Conservation (phyloP, 1,140 invertebrate genomes). For the Dolichoris vasculosae region DNA sequence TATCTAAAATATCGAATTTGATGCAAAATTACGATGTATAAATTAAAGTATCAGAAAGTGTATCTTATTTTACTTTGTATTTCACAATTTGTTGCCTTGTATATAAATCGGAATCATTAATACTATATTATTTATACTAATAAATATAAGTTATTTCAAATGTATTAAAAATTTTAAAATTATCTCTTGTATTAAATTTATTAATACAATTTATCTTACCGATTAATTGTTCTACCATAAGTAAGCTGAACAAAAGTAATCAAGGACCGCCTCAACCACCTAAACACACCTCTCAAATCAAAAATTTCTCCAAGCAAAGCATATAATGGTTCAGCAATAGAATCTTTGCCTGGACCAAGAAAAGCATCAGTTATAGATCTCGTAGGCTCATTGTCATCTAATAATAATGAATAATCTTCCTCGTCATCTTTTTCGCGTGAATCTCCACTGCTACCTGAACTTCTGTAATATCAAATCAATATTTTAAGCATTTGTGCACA, state of each 20-base stretch:
- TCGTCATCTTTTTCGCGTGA: slow-evolving; percentile 78
- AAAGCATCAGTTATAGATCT: slow-evolving; percentile 69
- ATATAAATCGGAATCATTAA: no score
- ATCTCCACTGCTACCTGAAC: slow-evolving; percentile 66
- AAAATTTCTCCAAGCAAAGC: slow-evolving; percentile 90
- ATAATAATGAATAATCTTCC: slow-evolving; percentile 82
- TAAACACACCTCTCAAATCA: slow-evolving; percentile 90
- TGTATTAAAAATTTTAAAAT: neutral
- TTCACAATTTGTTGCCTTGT: no score
- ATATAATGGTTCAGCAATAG: slow-evolving; percentile 92
- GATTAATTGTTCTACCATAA: slow-evolving; percentile 92
- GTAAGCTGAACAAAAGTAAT: slow-evolving; percentile 95
- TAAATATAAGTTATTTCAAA: no score
- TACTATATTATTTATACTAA: no score
- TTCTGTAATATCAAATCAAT: neutral
- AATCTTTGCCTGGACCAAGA: slow-evolving; percentile 82
- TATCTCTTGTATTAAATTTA: neutral
- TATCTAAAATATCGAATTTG: no score
- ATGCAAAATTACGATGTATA: no score
- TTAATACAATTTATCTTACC: slow-evolving; percentile 69
- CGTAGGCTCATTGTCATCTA: slow-evolving; percentile 75
- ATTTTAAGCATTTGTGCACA: neutral
- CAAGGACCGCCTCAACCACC: slow-evolving; percentile 88
- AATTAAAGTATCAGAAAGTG: no score
- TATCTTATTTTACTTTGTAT: no score